These are phyloP conservation scores for Nesogale talazaci DNA, from an alignment of 2,113 vertebrate genomes.

Conservation along the genomic window DNA sequence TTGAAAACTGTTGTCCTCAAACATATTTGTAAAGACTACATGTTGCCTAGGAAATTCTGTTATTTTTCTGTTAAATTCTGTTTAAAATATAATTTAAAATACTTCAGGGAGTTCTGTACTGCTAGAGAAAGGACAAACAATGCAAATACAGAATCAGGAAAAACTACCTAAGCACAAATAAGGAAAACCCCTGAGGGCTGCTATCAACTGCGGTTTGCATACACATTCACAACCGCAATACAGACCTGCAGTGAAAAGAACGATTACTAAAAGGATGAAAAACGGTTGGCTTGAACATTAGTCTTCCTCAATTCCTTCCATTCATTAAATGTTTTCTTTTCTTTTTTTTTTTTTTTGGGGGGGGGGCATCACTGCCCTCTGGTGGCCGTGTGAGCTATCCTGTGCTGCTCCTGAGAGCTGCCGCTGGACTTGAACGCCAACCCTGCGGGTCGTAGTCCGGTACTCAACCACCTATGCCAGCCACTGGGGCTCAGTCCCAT, in stretches of 20 bases:
- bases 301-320: constrained; percentile 9
- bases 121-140: constrained; percentile 34
- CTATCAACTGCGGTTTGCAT: constrained; percentile 24
- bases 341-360: too few relatives aligned
- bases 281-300: background rate
- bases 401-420: too few relatives aligned
- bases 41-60: background rate
- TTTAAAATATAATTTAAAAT: constrained; percentile 9
- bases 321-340: constrained; percentile 17
- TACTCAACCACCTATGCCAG: too few relatives aligned
- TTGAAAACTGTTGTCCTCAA: constrained; percentile 45
- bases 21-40: constrained; percentile 3
- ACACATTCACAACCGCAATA: constrained; percentile 9
- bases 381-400: too few relatives aligned
- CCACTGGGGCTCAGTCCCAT: too few relatives aligned
- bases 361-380: too few relatives aligned
- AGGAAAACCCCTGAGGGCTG: constrained; percentile 11
- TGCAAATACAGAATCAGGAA: constrained; percentile 51
- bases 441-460: too few relatives aligned
- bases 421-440: too few relatives aligned
- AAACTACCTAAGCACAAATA: constrained; percentile 27
- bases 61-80: constrained; percentile 33
- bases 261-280: constrained; percentile 5
- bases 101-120: background rate
- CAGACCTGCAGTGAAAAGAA: background rate